phyloP scores from a whole-genome alignment of 2,888 invertebrate genomes.

The Xanthorhoe spadicearia region DNA sequence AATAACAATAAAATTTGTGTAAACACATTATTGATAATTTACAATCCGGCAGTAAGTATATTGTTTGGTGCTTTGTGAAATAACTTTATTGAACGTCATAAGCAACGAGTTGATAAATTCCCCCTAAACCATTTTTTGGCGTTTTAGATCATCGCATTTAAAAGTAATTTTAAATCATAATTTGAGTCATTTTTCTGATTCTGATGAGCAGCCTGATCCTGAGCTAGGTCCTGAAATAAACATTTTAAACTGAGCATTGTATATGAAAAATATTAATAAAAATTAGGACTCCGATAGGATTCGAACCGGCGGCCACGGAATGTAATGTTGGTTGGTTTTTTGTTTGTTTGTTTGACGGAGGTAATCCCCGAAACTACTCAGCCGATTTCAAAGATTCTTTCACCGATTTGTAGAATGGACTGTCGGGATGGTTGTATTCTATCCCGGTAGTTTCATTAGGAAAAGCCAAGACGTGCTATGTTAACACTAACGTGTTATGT shows the following conservation, averaged over 20 bases:
- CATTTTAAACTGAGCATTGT: conserved; percentile 32
- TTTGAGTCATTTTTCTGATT: conserved; percentile 79
- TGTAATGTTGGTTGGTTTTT: too few relatives aligned
- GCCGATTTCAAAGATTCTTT: too few relatives aligned
- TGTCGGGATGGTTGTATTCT: too few relatives aligned
- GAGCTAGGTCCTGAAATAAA: conserved; percentile 83
- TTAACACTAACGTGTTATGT: too few relatives aligned
- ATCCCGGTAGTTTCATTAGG: too few relatives aligned
- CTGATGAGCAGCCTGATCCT: conserved; percentile 86
- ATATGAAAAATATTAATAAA: too few relatives aligned
- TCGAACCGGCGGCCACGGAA: too few relatives aligned
- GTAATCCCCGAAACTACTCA: too few relatives aligned
- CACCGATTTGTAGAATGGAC: too few relatives aligned
- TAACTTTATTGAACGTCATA: conserved; percentile 37
- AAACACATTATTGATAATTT: not conserved
- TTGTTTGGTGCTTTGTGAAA: conserved; percentile 15
- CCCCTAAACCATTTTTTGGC: conserved; percentile 49
- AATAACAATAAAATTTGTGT: conserved; percentile 17
- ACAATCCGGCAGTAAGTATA: conserved; percentile 24
- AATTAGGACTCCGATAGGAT: too few relatives aligned
- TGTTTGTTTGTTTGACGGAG: too few relatives aligned
- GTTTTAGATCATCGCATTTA: conserved; percentile 48
- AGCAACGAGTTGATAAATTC: conserved; percentile 35
- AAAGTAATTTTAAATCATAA: conserved; percentile 38
- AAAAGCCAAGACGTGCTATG: too few relatives aligned